These are phyloP conservation scores for Megalopta genalis DNA, from an alignment of 1,140 invertebrate genomes.

Conservation along the genomic window DNA sequence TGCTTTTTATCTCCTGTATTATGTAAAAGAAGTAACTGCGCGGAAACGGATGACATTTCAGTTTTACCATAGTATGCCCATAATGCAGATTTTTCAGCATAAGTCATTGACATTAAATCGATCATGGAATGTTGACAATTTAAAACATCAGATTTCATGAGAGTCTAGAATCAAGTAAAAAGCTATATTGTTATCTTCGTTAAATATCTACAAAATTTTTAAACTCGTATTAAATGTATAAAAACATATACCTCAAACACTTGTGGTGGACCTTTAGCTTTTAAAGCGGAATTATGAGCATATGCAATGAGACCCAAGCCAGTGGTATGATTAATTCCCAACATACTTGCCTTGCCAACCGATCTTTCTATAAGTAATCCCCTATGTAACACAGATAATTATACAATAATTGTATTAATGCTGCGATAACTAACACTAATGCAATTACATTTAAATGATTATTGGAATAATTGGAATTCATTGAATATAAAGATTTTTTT, in stretches of 20 bases:
- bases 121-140: slow-evolving; percentile 92
- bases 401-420: not conserved
- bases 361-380: slow-evolving; percentile 76
- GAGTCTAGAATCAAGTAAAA: slow-evolving; percentile 83
- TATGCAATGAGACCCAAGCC: slow-evolving; percentile 77
- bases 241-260: slow-evolving; percentile 73
- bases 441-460: too few species aligned
- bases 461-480: too few species aligned
- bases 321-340: slow-evolving; percentile 77
- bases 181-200: slow-evolving; percentile 49
- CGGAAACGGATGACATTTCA: slow-evolving; percentile 88
- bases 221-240: slow-evolving; percentile 2
- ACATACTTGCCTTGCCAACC: slow-evolving; percentile 74
- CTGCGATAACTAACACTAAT: too few species aligned
- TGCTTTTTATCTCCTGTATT: slow-evolving; percentile 83
- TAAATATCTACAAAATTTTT: not conserved
- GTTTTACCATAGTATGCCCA: slow-evolving; percentile 93
- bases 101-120: slow-evolving; percentile 88
- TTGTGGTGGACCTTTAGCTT: slow-evolving; percentile 73
- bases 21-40: slow-evolving; percentile 88
- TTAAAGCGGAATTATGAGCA: slow-evolving; percentile 75
- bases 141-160: slow-evolving; percentile 90
- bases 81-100: slow-evolving; percentile 89
- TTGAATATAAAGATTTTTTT: too few species aligned
- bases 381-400: slow-evolving; percentile 54